Evolutionary conservation across 1,140 invertebrate genomes (phyloP).

Genomic region (Archegozetes longisetosus): DNA sequence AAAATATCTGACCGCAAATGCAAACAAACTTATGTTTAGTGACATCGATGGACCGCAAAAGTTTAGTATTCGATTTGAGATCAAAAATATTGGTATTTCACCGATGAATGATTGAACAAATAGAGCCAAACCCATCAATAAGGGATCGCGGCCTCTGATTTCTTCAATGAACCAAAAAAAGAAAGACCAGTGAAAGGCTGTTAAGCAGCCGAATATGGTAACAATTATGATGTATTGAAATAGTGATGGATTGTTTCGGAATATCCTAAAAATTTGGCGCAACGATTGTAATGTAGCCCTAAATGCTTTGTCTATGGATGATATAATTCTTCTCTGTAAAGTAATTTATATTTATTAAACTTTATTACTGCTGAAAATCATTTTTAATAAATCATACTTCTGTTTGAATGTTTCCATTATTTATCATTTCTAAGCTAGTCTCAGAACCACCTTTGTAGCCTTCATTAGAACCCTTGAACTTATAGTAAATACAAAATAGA

Average conservation of each 20-base stretch:
- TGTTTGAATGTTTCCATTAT: no score
- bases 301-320: neutral
- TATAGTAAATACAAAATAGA: neutral
- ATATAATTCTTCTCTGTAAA: no score
- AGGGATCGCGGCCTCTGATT: constrained; percentile 31
- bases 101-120: constrained; percentile 65
- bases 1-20: constrained; percentile 55
- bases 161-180: constrained; percentile 34
- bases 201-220: constrained; percentile 61
- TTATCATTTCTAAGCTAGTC: no score
- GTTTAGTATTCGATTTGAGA: constrained; percentile 59
- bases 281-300: neutral
- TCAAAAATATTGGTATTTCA: constrained; percentile 75
- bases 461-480: neutral
- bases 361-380: no score
- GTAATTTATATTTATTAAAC: no score
- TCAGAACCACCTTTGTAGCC: no score
- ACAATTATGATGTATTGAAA: constrained; percentile 40
- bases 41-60: constrained; percentile 63
- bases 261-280: neutral
- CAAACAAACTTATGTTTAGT: constrained; percentile 56
- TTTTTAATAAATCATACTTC: no score
- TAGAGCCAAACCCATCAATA: constrained; percentile 58
- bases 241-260: constrained; percentile 6
- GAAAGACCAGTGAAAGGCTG: constrained; percentile 73